A percentile compares a stretch with the other conserved stretches of the same genome.
Evolutionary conservation across 2,113 vertebrate genomes (phyloP).

Genomic region (Barbus barbus): DNA sequence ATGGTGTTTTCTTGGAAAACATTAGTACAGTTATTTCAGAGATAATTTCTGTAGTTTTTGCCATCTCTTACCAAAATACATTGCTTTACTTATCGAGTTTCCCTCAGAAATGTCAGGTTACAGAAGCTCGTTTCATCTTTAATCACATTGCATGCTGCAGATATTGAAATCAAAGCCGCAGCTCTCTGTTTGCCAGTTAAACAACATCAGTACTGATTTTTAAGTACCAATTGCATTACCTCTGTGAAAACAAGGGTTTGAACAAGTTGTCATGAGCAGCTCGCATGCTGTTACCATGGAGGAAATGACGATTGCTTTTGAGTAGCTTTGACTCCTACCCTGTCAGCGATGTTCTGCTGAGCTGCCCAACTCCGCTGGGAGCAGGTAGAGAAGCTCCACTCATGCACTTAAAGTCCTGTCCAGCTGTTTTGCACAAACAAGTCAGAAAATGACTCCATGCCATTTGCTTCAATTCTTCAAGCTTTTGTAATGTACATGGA

Average conservation of each 20-base stretch:
- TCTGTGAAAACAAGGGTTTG: neutral
- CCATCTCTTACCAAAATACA: neutral
- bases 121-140: neutral
- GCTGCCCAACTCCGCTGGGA: slow-evolving; percentile 34
- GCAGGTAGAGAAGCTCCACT: slow-evolving; percentile 4
- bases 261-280: slow-evolving; percentile 28
- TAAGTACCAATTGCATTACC: neutral
- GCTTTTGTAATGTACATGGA: neutral
- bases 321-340: slow-evolving; percentile 33
- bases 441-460: neutral
- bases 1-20: too few species aligned
- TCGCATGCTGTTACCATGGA: slow-evolving; percentile 45
- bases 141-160: neutral
- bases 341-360: slow-evolving; percentile 53
- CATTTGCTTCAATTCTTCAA: neutral
- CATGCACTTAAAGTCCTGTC: slow-evolving; percentile 2
- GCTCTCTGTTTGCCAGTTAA: neutral
- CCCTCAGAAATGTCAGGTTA: neutral
- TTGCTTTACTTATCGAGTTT: neutral
- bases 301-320: slow-evolving; percentile 34
- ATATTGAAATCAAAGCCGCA: neutral
- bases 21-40: neutral
- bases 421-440: neutral
- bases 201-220: neutral
- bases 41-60: neutral